These are phyloP conservation scores for Panthera tigris DNA, from an alignment of 2,113 vertebrate genomes.

Conservation along the genomic window DNA sequence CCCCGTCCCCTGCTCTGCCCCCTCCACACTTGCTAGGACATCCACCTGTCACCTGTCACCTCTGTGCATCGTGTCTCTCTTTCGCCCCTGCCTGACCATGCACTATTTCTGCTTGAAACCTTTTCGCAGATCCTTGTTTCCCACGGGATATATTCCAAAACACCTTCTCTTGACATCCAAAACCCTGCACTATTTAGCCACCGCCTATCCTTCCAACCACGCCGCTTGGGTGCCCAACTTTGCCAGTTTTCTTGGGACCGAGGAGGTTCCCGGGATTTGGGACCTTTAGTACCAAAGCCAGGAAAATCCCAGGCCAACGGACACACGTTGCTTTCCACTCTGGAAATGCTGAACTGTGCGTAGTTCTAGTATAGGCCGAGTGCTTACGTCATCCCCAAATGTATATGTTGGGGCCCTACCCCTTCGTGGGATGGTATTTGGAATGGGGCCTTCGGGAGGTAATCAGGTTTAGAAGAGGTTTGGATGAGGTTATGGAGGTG, in stretches of 20 bases:
- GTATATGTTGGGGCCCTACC: background rate
- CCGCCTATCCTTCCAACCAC: background rate
- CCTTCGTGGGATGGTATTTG: background rate
- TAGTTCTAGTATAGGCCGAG: background rate
- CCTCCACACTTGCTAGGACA: background rate
- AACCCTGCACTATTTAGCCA: background rate
- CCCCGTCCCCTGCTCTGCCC: background rate
- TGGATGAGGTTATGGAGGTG: background rate
- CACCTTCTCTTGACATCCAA: background rate
- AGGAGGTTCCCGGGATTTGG: background rate
- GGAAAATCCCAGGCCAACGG: background rate
- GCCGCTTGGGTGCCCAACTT: too few species aligned
- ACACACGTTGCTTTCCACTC: background rate
- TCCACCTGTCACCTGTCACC: background rate
- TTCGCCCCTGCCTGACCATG: fast-evolving
- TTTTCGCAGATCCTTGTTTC: too few species aligned
- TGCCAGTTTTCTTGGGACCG: too few species aligned
- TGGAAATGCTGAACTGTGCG: background rate
- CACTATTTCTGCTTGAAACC: background rate
- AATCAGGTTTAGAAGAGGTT: background rate
- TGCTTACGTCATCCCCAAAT: background rate
- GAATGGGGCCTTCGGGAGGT: background rate
- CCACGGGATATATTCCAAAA: background rate
- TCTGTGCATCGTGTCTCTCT: fast-evolving
- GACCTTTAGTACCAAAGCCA: background rate